Percentiles rank a stretch among this genome's conserved stretches.
phyloP scores from a whole-genome alignment of 2,888 invertebrate species.

The Cephus rjabovi region DNA sequence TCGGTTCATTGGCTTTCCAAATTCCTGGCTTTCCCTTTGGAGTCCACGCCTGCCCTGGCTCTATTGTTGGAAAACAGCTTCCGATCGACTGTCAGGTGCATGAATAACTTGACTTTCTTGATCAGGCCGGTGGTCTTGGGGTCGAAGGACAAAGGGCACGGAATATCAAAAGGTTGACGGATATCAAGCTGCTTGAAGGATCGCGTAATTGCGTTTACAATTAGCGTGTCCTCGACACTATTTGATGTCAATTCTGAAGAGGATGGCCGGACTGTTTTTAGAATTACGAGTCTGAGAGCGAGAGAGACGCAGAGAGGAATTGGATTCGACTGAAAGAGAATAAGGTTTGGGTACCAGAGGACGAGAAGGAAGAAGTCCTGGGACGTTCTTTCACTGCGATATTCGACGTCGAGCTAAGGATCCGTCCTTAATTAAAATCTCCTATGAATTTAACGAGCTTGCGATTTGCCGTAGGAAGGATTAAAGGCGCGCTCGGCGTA shows the following conservation, averaged over 20 bases:
- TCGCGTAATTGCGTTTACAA: slow-evolving; percentile 54
- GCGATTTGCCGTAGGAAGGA: neutral
- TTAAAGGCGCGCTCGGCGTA: neutral
- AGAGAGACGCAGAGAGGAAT: neutral
- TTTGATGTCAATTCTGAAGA: neutral
- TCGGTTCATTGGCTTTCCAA: neutral
- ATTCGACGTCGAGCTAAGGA: neutral
- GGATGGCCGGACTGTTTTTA: neutral
- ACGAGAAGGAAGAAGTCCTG: neutral
- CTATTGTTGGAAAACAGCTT: neutral
- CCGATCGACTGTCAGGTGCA: slow-evolving; percentile 46
- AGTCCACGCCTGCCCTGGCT: neutral
- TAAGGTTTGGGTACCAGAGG: neutral
- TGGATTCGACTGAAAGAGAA: neutral
- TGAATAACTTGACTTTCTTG: slow-evolving; percentile 52
- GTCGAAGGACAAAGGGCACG: neutral
- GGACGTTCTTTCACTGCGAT: neutral
- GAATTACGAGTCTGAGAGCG: neutral
- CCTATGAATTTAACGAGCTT: neutral
- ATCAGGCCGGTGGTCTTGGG: neutral
- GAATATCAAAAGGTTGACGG: neutral
- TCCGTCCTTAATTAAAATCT: neutral
- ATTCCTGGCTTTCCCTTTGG: neutral
- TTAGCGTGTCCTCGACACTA: slow-evolving; percentile 26
- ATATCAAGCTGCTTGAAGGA: neutral